Base-by-base conservation (phyloP, 2,888 invertebrate species). In the Campopleginae sp. region DNA sequence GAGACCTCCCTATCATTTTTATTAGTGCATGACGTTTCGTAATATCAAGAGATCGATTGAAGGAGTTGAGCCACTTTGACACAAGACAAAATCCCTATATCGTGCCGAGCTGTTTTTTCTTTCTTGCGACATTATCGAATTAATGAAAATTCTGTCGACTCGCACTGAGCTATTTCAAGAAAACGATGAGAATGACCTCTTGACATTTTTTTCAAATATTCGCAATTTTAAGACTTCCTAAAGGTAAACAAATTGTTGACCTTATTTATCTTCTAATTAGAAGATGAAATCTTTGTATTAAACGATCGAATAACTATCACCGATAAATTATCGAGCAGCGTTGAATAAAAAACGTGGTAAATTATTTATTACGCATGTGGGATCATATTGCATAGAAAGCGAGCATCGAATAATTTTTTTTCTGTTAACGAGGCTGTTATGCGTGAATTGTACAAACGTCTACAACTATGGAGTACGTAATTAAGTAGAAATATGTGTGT, bases 391-490 rank as follows among this genome's bases (percentile, higher is more conserved):
- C 68, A 71, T 76, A 79, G 70, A 84, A 80, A 80, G 65, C 66
- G 74, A 63, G 66, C 58, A 65, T 65, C 74, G 74, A 80, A 68
- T 77, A 82, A 81, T 74, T 74, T 42, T 58, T 58, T 88, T 80
- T 79, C 85, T 76, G 51, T 84, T 82, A 61, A 80, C 78, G 79
- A 58, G 74, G 27, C 31, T 38, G 63, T 14, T 33, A n/a, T 31
- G 54, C 31, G 27, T 44, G 27, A 27, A 27, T 58, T 33, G 74
- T 78, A 42, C 38, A 54, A 65, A 23, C 19, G 8, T 61, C 33
- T 61, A 54, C 88, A 88, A 89, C 33, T 61, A 83, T 78, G 71
- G 27, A 74, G 65, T 17, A 23, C 54, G 27, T 58, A 42, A 51
- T 19, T 51, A 33, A 19, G 38, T 38, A 19, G 31, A 66, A 68